Base-by-base conservation (phyloP, 2,113 vertebrate genomes). In the Tragelaphus imberbis region DNA sequence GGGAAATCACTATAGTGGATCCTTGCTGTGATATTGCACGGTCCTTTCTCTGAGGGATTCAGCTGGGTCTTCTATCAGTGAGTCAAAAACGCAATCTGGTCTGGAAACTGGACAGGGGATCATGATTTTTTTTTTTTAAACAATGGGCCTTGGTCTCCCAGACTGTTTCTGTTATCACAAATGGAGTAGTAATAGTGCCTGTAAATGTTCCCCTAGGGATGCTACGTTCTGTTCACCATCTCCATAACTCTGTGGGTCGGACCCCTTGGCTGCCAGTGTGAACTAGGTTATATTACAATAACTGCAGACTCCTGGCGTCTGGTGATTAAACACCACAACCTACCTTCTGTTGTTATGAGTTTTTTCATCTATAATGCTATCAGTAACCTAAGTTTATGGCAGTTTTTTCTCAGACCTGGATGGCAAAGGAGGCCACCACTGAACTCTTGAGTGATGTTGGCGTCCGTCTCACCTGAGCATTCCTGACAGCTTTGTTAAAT, bases 111-210 rank as follows among this genome's bases (percentile, higher is more conserved):
- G 71, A 87, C 17, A 59, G 61, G 21, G n/a, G 47, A 84, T 80
- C 44, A 33, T 58, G 36, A 56, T 19, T 79, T 68, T 88, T 84
- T 95, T 59, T 36, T 90, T 23, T 47, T 30, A 96, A 93, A 44
- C 40, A 13, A 75, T 63, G 30, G 6, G 1, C 33, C 4, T 96
- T 36, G 5, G 6, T 5, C 84, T 68, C 59, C 59, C 40, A 92
- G 81, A 68, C n/a, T 12, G 90, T 97, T 88, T 96, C 81, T 95
- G 27, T 44, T 79, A 47, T 85, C 82, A 94, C 47, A 49, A 97
- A 44, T 36, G 80, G 40, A 94, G 44, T 47, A 87, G 71, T 84
- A 63, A 40, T 16, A 84, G 84, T 89, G 21, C n/a, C 33, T 47
- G 65, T 71, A 88, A 85, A 36, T 59, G 79, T 82, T 10, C 30